Base-by-base conservation (phyloP, 2,888 invertebrate genomes). In the Tetheella fluctuosa region DNA sequence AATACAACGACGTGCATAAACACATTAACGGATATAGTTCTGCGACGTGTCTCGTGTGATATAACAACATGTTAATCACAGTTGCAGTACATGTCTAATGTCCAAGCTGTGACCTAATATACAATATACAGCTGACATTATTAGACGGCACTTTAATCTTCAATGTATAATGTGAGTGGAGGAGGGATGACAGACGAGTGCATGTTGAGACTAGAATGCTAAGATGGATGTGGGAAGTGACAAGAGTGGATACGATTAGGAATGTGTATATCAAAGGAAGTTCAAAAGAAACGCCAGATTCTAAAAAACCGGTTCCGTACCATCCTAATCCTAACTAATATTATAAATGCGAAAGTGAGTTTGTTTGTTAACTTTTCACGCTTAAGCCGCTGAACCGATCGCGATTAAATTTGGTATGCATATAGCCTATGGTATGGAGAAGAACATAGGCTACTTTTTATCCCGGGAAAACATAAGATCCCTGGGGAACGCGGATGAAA, bases 1-100 rank as follows among this genome's bases (percentile, higher is more conserved):
- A 13, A 39, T 13, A n/a, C 1, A 7, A 17, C 17, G 7, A 5
- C 42, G 17, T 17, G n/a, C 7, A n/a, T 17, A 1, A 42, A 48
- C 20, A 20, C 48, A 48, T 48, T 15, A 10, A 15, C 20, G 10
- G 3, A 48, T 20, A 17, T 65, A 59, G 63, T 59, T 64, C 64
- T 71, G 69, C 71, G 65, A 73, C 68, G 64, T 71, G 61, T 68
- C 61, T 64, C 60, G 62, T 57, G 62, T 72, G 65, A 70, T 68
- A 65, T 63, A 71, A 63, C 58, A 61, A 61, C 39, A 39, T 54
- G 60, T 64, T 70, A 70, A 71, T 72, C 60, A 65, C 62, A 67
- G 60, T 59, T 64, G 53, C 65, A 66, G 66, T 69, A 67, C 66
- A 71, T 67, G 66, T 73, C 66, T 68, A 67, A 65, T 68, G 62